phyloP scores from a whole-genome alignment of 2,888 invertebrate species.

The Conchocele bisecta region DNA sequence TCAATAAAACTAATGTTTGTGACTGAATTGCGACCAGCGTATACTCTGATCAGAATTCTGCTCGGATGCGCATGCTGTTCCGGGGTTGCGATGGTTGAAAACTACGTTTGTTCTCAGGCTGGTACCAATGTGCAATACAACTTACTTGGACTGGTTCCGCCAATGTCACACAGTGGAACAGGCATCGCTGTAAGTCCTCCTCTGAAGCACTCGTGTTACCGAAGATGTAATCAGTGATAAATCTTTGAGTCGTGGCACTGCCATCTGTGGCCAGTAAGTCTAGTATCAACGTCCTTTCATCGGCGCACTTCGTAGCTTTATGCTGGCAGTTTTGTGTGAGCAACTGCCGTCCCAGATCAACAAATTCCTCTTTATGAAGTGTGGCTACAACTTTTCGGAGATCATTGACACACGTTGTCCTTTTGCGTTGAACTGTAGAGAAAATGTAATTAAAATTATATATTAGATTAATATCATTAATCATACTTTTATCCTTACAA shows the following conservation, averaged over 20 bases:
- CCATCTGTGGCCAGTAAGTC: constrained; percentile 63
- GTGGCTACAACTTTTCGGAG: constrained; percentile 42
- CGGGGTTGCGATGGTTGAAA: too few relatives aligned
- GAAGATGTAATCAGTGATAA: constrained; percentile 54
- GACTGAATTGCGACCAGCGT: too few relatives aligned
- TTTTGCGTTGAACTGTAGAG: constrained; percentile 55
- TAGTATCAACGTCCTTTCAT: constrained; percentile 58
- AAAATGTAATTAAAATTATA: neutral
- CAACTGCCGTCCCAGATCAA: constrained; percentile 28
- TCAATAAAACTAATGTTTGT: too few relatives aligned
- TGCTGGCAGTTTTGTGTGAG: constrained; percentile 46
- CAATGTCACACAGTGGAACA: constrained; percentile 47
- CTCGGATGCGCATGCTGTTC: too few relatives aligned
- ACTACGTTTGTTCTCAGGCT: too few relatives aligned
- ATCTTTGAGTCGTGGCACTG: constrained; percentile 54
- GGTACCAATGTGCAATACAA: too few relatives aligned
- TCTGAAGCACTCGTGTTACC: constrained; percentile 35
- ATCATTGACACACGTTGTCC: constrained; percentile 61
- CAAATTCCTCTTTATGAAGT: constrained; percentile 52
- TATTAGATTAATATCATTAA: too few relatives aligned
- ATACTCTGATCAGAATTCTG: too few relatives aligned
- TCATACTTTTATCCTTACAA: too few relatives aligned
- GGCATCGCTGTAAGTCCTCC: constrained; percentile 41
- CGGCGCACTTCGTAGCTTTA: constrained; percentile 49
- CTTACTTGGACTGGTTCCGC: constrained; percentile 36